Evolutionary conservation across 2,113 vertebrate genomes (phyloP).

Genomic region (Lanius ludovicianus): DNA sequence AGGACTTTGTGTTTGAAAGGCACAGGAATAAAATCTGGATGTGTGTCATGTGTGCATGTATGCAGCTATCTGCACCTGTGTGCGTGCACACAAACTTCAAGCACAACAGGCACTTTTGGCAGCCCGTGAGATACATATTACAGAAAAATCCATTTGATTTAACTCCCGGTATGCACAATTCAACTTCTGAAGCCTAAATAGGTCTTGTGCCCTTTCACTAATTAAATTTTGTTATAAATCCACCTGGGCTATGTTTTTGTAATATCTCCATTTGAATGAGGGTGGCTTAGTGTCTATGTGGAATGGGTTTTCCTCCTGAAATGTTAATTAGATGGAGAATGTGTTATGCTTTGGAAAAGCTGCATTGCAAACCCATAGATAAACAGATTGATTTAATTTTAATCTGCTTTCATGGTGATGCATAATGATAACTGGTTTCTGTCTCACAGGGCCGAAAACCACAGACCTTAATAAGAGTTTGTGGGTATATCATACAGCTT

Average conservation of each 20-base stretch:
- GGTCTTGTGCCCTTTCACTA: constrained; percentile 48
- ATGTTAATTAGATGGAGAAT: constrained; percentile 72
- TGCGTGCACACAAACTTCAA: background rate
- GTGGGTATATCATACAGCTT: constrained; percentile 70
- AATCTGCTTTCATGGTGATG: constrained; percentile 74
- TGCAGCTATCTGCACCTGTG: background rate
- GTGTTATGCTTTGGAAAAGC: constrained; percentile 49
- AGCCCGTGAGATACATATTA: background rate
- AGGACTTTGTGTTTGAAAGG: background rate
- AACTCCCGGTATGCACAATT: background rate
- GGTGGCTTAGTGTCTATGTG: background rate
- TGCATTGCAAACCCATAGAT: constrained; percentile 64
- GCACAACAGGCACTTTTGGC: background rate
- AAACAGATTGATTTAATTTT: constrained; percentile 82
- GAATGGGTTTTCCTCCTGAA: constrained; percentile 58
- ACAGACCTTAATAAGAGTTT: constrained; percentile 70
- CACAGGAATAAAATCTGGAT: background rate
- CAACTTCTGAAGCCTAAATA: background rate
- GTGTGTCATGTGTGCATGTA: fast-evolving
- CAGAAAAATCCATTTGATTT: background rate
- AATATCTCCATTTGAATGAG: constrained; percentile 53
- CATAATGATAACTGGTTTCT: constrained; percentile 72
- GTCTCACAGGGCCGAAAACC: constrained; percentile 68
- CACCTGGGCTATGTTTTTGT: constrained; percentile 45
- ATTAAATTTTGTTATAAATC: constrained; percentile 64